Evolutionary conservation across 2,113 vertebrate species (phyloP).

Genomic region (Regulus satrapa): DNA sequence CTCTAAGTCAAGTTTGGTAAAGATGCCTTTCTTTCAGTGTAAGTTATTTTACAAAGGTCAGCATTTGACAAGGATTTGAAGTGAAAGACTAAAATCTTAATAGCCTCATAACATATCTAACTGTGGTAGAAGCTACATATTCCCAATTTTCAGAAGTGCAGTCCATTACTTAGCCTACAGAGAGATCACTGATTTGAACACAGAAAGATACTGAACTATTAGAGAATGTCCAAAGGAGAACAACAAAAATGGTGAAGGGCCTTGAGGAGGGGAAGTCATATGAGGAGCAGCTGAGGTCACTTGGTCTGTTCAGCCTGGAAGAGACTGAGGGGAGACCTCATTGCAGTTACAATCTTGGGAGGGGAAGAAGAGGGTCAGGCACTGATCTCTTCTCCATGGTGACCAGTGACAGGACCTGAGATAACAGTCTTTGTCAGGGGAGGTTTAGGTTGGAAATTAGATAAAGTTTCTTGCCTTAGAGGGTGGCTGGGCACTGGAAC

Average conservation of each 20-base stretch:
- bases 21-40: background rate
- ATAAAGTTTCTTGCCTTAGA: background rate
- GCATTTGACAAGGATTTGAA: background rate
- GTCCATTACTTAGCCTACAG: background rate
- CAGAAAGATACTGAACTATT: background rate
- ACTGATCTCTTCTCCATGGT: background rate
- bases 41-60: background rate
- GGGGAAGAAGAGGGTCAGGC: background rate
- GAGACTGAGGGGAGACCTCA: background rate
- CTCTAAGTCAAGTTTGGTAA: background rate
- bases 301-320: background rate
- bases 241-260: background rate
- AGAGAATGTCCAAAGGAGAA: background rate
- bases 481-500: no score
- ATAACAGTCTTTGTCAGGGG: background rate
- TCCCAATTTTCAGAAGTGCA: background rate
- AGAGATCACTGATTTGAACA: background rate
- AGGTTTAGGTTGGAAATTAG: background rate
- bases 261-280: fast-evolving
- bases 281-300: background rate
- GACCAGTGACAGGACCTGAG: fast-evolving
- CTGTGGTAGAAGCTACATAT: background rate
- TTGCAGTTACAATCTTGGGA: fast-evolving
- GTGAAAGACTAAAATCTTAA: background rate
- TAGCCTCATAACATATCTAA: background rate